Conservation (phyloP, 2,888 invertebrate genomes). For the Drosophila borealis region DNA sequence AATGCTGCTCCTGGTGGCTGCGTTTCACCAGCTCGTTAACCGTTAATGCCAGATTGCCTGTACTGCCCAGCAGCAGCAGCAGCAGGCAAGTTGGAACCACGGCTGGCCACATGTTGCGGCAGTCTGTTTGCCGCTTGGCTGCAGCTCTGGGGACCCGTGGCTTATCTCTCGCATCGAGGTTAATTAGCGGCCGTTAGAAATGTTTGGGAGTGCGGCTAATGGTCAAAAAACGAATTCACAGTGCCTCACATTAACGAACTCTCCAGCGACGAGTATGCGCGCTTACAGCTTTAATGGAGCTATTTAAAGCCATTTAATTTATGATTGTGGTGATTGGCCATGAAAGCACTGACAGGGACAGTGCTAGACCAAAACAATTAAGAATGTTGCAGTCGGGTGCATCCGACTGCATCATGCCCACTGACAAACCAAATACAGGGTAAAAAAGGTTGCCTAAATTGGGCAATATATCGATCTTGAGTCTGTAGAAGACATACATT, state of each 20-base stretch:
- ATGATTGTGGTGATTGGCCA: not conserved
- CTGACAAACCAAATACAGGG: too few species aligned
- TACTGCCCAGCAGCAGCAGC: conserved; percentile 13
- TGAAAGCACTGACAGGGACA: not conserved
- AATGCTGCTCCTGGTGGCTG: conserved; percentile 34
- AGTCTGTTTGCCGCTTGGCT: conserved; percentile 12
- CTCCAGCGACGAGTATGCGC: not conserved
- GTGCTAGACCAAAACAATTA: not conserved
- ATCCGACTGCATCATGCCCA: too few species aligned
- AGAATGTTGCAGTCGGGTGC: not conserved
- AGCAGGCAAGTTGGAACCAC: conserved; percentile 25
- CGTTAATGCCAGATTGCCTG: conserved; percentile 6
- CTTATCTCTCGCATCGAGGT: conserved; percentile 26
- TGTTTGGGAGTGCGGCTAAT: conserved; percentile 21
- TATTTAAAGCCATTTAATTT: conserved; percentile 12
- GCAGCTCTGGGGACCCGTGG: not conserved
- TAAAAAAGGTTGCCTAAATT: too few species aligned
- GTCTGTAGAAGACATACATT: too few species aligned
- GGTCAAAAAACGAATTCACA: conserved; percentile 4
- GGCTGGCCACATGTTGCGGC: conserved; percentile 33
- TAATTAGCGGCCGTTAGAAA: conserved; percentile 26
- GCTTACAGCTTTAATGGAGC: conserved; percentile 13
- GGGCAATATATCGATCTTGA: too few species aligned
- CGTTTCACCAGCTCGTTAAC: conserved; percentile 24
- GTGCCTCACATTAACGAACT: conserved; percentile 8